Percentiles rank a stretch among this genome's conserved stretches.
Conservation (phyloP, 2,888 invertebrate species). For the Plebejus anna region DNA sequence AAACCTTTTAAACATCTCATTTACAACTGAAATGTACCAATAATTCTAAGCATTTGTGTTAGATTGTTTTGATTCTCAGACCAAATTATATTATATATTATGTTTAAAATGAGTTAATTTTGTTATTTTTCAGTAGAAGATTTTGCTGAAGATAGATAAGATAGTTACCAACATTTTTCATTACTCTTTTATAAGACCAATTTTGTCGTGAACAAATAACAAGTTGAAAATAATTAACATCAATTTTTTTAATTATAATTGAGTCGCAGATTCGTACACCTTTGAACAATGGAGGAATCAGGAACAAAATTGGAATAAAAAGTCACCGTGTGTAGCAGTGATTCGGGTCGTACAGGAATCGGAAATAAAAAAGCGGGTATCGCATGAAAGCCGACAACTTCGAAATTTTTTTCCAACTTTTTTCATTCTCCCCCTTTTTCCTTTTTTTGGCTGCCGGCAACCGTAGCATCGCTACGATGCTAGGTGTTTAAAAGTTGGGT, state of each 20-base stretch:
- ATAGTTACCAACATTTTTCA: neutral
- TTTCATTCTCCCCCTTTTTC: slow-evolving; percentile 41
- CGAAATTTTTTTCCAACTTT: slow-evolving; percentile 41
- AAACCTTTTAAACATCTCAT: slow-evolving; percentile 16
- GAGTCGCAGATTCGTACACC: slow-evolving; percentile 17
- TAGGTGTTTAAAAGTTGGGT: slow-evolving; percentile 40
- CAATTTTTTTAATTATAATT: neutral
- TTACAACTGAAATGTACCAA: neutral
- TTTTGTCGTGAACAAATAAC: neutral
- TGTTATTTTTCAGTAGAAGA: neutral
- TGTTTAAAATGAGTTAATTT: neutral
- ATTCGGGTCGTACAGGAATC: slow-evolving; percentile 46
- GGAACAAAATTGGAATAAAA: slow-evolving; percentile 41
- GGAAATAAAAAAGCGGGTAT: slow-evolving; percentile 47
- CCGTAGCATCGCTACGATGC: slow-evolving; percentile 42
- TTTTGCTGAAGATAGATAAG: neutral
- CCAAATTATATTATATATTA: neutral
- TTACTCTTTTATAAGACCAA: too few species aligned
- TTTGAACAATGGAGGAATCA: slow-evolving; percentile 30
- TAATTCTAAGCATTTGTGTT: neutral
- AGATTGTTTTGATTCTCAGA: neutral
- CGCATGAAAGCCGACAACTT: slow-evolving; percentile 56
- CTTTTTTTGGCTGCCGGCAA: slow-evolving; percentile 45
- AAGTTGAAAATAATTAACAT: neutral
- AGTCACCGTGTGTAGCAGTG: slow-evolving; percentile 47